A percentile compares a stretch with the other conserved stretches of the same genome.
These are phyloP conservation scores for Synergus itoensis DNA, from an alignment of 2,888 invertebrate species.

Conservation along the genomic window DNA sequence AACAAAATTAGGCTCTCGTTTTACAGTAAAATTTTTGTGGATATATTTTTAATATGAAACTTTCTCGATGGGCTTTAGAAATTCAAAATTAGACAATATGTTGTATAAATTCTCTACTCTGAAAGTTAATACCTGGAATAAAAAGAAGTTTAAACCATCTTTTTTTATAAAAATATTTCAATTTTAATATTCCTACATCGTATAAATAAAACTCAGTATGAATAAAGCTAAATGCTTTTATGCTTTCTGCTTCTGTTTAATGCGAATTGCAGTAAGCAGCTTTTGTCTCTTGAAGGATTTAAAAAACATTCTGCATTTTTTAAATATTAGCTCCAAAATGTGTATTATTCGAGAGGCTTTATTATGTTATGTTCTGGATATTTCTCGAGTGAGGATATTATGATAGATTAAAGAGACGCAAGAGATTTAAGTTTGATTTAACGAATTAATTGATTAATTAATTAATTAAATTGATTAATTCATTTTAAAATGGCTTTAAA, in stretches of 20 bases:
- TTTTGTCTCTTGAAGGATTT: not conserved
- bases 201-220: not conserved
- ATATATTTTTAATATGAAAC: not conserved
- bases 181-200: not conserved
- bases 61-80: not conserved
- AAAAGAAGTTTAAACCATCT: not conserved
- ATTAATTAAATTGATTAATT: no score
- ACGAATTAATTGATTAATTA: no score
- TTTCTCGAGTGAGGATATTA: not conserved
- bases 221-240: not conserved
- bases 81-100: not conserved
- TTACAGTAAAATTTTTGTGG: not conserved
- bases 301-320: not conserved
- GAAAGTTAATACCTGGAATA: not conserved
- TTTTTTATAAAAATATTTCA: not conserved
- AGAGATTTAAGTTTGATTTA: no score
- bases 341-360: not conserved
- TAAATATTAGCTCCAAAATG: not conserved
- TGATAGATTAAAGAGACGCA: not conserved
- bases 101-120: not conserved
- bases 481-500: no score
- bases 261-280: not conserved
- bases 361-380: no score
- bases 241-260: not conserved
- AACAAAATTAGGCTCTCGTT: constrained; percentile 8